Evolutionary conservation across 2,797 vertebrate genomes (phyloP).

Genomic region (Argya squamiceps): DNA sequence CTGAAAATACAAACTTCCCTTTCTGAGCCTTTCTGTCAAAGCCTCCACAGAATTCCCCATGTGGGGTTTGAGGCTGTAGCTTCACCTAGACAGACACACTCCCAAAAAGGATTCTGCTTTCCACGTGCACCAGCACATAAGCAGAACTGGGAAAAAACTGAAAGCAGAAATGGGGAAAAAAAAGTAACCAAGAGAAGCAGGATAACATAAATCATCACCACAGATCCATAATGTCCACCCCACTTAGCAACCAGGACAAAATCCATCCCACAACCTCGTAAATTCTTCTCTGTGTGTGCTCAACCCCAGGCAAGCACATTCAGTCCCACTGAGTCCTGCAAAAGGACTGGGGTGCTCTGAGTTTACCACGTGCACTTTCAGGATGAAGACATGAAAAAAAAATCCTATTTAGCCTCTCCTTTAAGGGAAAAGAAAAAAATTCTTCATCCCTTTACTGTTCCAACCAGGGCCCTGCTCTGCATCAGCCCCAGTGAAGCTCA

Average conservation of each 20-base stretch:
- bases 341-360: neutral
- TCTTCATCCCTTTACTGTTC: neutral
- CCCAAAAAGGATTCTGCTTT: neutral
- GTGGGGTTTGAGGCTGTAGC: neutral
- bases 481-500: neutral
- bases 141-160: neutral
- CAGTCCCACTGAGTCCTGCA: conserved; percentile 6
- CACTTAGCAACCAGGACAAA: neutral
- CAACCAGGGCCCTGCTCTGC: neutral
- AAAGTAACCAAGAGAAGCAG: neutral
- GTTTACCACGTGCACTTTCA: neutral
- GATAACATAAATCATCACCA: neutral
- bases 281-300: neutral
- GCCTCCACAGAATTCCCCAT: neutral
- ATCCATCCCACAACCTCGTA: neutral
- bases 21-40: neutral
- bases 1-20: neutral
- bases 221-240: neutral
- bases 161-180: neutral
- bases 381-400: neutral
- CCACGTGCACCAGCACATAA: neutral
- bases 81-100: neutral
- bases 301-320: neutral
- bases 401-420: neutral
- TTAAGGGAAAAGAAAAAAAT: neutral